Evolutionary conservation across 2,888 invertebrate genomes (phyloP).

Genomic region (Adelognathus sp.): DNA sequence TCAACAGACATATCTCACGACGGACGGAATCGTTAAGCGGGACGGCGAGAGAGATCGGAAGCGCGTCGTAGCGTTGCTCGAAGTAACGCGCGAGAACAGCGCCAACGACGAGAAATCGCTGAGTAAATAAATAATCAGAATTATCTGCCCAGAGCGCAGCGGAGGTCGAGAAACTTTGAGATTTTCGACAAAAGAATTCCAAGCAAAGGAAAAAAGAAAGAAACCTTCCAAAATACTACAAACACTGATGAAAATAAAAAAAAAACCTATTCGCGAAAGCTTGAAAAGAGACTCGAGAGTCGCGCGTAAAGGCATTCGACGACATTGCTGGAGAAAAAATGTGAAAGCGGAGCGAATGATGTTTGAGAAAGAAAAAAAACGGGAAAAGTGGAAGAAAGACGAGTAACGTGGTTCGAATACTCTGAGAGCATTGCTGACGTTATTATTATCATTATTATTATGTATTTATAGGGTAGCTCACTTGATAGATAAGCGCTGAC

Average conservation of each 20-base stretch:
- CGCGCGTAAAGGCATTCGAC: not conserved
- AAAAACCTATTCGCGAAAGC: slow-evolving; percentile 11
- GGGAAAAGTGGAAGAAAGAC: not conserved
- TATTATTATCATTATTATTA: slow-evolving; percentile 32
- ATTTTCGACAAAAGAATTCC: slow-evolving; percentile 21
- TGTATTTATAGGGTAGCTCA: slow-evolving; percentile 55
- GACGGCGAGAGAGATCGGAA: slow-evolving; percentile 39
- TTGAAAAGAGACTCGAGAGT: slow-evolving; percentile 17
- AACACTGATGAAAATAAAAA: not conserved
- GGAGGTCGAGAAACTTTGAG: slow-evolving; percentile 36
- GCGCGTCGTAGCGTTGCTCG: slow-evolving; percentile 58
- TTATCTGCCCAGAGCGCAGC: slow-evolving; percentile 24
- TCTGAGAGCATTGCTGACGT: slow-evolving; percentile 26
- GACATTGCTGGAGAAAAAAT: slow-evolving; percentile 16
- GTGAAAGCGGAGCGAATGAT: slow-evolving; percentile 2
- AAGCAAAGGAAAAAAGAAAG: not conserved
- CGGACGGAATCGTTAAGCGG: slow-evolving; percentile 67
- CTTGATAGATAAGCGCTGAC: slow-evolving; percentile 65
- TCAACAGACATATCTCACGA: slow-evolving; percentile 77
- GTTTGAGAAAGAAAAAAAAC: not conserved
- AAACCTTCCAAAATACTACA: not conserved
- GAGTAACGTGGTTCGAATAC: slow-evolving; percentile 8
- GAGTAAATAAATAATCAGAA: slow-evolving; percentile 38
- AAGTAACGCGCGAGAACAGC: slow-evolving; percentile 50
- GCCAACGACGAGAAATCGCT: not conserved